Base-by-base conservation (phyloP, 2,888 invertebrate genomes). In the Drosophila nr. perissopoda region DNA sequence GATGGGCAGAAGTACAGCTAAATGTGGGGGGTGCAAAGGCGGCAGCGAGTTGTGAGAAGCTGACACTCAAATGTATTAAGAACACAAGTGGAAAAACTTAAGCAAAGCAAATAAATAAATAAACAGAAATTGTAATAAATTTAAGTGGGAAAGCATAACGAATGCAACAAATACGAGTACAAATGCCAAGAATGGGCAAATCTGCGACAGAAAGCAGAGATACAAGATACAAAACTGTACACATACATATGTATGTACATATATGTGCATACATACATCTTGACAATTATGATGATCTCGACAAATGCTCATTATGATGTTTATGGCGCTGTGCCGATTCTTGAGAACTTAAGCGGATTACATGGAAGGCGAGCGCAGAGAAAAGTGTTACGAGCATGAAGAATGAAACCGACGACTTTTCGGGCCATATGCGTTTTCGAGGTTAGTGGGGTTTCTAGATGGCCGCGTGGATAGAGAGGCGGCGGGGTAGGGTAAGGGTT, bases 261-360 rank as follows among this genome's bases (percentile, higher is more conserved):
- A 52, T 31, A 21, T 2, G 10, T 40, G 2, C 40, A 13, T n/a
- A 42, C 18, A 38, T 38, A 49, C 31, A 38, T 33, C 25, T 56
- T 27, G 21, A 61, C 52, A 51, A 60, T 49, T 62, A 73, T 70
- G 51, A 73, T 75, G 71, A 74, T 82, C 52, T 71, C 33, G 46
- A 33, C 42, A 27, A 53, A 57, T 61, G 59, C 56, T 76, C 60
- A 84, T 84, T 49, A 76, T 83, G 72, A 76, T 68, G 79, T 76
- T 82, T 76, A 84, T 87, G 88, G 51, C 65, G 69, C 54, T 81
- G 82, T 86, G 83, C 90, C 76, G 89, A 88, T 86, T 90, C 88
- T 74, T 63, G 70, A 80, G 86, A 86, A 86, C 83, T 80, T 86
- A 86, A 86, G 85, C 90, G 86, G 85, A 88, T 86, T 86, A 82